Evolutionary conservation across 2,888 invertebrate species (phyloP).

Genomic region (Eretmocerus hayati): DNA sequence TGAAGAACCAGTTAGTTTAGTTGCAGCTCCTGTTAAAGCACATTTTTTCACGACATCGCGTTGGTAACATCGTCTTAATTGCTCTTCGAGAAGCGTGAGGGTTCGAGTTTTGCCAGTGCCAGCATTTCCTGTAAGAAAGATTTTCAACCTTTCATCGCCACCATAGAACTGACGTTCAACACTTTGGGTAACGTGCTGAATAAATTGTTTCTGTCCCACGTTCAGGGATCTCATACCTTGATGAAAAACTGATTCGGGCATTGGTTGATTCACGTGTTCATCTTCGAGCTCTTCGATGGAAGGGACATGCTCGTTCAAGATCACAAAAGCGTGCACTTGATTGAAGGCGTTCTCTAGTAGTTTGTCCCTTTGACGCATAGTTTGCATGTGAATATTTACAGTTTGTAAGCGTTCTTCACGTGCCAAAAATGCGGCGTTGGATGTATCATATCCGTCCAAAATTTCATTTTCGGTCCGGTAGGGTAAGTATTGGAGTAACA

Average conservation of each 20-base stretch:
- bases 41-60: no score
- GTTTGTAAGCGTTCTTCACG: not conserved
- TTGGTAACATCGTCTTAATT: no score
- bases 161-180: not conserved
- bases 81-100: no score
- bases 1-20: no score
- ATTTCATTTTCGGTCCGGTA: not conserved
- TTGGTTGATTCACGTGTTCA: not conserved
- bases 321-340: not conserved
- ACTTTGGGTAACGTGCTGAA: not conserved
- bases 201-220: not conserved
- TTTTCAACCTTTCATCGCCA: no score
- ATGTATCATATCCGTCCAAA: not conserved
- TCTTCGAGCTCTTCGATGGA: not conserved
- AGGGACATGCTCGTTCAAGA: not conserved
- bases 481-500: not conserved
- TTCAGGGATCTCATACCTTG: not conserved
- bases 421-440: not conserved
- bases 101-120: no score
- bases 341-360: not conserved
- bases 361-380: not conserved
- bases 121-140: no score
- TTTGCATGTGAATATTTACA: not conserved
- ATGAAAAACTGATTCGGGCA: not conserved
- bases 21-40: no score